phyloP scores from a whole-genome alignment of 2,113 vertebrate genomes.

The Psilopsiagon aymara region DNA sequence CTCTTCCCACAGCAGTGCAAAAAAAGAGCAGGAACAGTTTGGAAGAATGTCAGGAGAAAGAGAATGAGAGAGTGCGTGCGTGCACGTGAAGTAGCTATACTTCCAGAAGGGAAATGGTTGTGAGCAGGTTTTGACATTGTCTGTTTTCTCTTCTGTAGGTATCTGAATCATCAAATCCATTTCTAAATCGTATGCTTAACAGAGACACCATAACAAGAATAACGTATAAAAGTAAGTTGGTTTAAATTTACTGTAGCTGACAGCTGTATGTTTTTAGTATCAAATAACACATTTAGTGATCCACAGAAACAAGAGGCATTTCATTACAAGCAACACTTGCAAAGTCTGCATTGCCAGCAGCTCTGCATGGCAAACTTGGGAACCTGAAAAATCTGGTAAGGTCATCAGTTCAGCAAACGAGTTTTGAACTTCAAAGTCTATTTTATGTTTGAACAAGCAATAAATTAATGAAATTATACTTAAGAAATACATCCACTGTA shows the following conservation, averaged over 20 bases:
- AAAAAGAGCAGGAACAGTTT: neutral
- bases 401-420: neutral
- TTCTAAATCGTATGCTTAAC: slow-evolving; percentile 99
- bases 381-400: neutral
- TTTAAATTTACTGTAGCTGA: neutral
- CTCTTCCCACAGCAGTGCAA: neutral
- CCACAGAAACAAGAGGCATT: neutral
- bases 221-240: slow-evolving; percentile 98
- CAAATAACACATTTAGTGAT: neutral
- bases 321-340: neutral
- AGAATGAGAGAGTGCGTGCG: neutral
- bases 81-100: neutral
- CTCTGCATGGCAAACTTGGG: neutral
- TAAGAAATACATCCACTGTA: neutral
- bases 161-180: slow-evolving; percentile 95
- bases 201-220: slow-evolving; percentile 99
- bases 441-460: slow-evolving; percentile 3
- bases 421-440: neutral
- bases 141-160: slow-evolving; percentile 78
- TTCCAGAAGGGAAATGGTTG: neutral
- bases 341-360: neutral
- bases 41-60: neutral
- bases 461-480: neutral
- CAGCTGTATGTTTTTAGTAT: neutral
- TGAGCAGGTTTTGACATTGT: neutral